Base-by-base conservation (phyloP, 2,888 invertebrate species). In the Agrochola lychnidis region DNA sequence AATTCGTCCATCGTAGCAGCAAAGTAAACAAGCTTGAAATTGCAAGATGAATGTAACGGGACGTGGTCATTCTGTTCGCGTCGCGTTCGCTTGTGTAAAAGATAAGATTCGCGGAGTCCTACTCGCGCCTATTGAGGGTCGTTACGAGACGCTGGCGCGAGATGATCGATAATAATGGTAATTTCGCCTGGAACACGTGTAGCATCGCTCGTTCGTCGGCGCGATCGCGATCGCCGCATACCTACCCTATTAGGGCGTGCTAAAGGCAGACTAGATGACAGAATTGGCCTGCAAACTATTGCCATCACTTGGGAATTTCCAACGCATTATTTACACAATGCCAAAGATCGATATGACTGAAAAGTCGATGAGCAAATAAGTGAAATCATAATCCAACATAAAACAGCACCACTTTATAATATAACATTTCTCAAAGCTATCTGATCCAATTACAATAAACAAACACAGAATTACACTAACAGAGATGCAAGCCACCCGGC, bases 141-240 rank as follows among this genome's bases (percentile, higher is more conserved):
- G 96, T 96, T 95, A 96, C 95, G 91, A 91, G 91, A 93, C 94
- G 91, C 92, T 90, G 92, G 94, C 92, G 94, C 94, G 91, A 94
- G 96, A 96, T 96, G 95, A 96, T 96, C 96, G 96, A 96, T 96
- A 96, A 96, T 96, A 96, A 96, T 96, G 96, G 96, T 96, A 96
- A 96, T 96, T 96, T 95, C 88, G 92, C 91, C 78, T 87, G 89
- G 90, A 94, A 95, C 96, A 96, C 96, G 96, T 96, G 96, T 96
- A 94, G 92, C 94, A 94, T 95, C 95, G 94, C 90, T 91, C 92
- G 92, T 90, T 92, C 92, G 91, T 88, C 90, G 94, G 91, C 89
- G 92, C 92, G 94, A 95, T 95, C 93, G 93, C 91, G 91, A 94
- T 94, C 93, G 90, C 78, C 81, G 82, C 91, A 91, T 90, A 91